These are phyloP conservation scores for Leptinotarsa haldemani DNA, from an alignment of 2,888 invertebrate species.

Conservation along the genomic window DNA sequence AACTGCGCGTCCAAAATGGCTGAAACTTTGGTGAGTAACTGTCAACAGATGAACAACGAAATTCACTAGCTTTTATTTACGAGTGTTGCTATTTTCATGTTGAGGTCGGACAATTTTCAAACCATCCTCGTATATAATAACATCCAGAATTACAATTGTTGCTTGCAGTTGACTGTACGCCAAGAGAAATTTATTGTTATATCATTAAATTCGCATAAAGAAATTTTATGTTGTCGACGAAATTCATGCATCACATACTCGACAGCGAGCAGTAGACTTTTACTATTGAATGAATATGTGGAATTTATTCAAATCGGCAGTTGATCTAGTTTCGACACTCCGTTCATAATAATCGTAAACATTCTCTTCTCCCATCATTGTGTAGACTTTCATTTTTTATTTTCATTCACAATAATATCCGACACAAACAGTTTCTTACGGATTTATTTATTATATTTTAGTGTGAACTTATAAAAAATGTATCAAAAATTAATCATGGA, in stretches of 20 bases:
- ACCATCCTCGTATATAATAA: too few relatives aligned
- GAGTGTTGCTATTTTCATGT: too few relatives aligned
- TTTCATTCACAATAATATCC: background rate
- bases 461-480: too few relatives aligned
- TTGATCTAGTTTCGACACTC: constrained; percentile 19
- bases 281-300: constrained; percentile 23
- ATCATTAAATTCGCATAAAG: constrained; percentile 12
- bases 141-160: background rate
- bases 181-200: constrained; percentile 1
- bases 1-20: too few relatives aligned
- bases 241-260: constrained; percentile 1
- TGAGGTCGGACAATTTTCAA: too few relatives aligned
- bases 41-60: too few relatives aligned
- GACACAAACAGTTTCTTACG: background rate
- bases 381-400: background rate
- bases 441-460: too few relatives aligned
- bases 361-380: constrained; percentile 5
- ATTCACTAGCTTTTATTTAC: too few relatives aligned
- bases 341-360: constrained; percentile 17
- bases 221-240: background rate
- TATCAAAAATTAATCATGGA: too few relatives aligned
- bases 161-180: background rate
- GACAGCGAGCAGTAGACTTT: constrained; percentile 10
- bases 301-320: constrained; percentile 24
- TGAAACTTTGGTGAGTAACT: too few relatives aligned